Base-by-base conservation (phyloP, 2,113 vertebrate genomes). In the Aspiorhynchus laticeps region DNA sequence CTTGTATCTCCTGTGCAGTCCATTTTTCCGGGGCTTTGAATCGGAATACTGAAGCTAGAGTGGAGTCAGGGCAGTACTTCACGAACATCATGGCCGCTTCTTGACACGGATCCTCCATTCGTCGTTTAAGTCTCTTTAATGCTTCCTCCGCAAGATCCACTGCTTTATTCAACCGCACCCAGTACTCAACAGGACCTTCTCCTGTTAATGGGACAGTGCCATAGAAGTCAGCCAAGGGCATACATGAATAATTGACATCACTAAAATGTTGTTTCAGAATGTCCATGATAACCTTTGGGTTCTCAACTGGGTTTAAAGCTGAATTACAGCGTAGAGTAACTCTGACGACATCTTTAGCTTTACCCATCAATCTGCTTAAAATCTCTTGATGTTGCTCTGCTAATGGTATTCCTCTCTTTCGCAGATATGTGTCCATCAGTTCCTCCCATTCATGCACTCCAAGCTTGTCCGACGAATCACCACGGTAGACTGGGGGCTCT, bases 171-270 rank as follows among this genome's bases (percentile, higher is more conserved):
- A 78, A n/a, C 11, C 1, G 75, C 41, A 41, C 41, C 41, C 75
- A 78, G n/a, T 78, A 78, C n/a, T 51, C 75, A 7, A 7, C 8
- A 8, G 41, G 9, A 78, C 75, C 12, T 9, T 43, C 41, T 43
- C 41, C 41, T 43, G 41, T 8, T 28, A 46, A n/a, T 26, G 75
- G n/a, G n/a, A 51, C 46, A 12, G 46, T 78, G 12, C 41, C 75
- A 48, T 77, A 77, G 43, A 77, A 83, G n/a, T 83, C 38, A 19
- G 80, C 38, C 26, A 83, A 69, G 10, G 71, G 9, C 83, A 85
- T 85, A 7, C 67, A 59, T 24, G 83, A 85, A 33, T 7, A 63
- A 8, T 19, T 7, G 7, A 24, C 24, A 63, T 63, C 19, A 2
- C 59, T 24, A 19, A 63, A 41, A 41, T 41, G 41, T 41, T 41